phyloP scores from a whole-genome alignment of 92 coral and sea anemone genomes.

The Diadumene lineata region DNA sequence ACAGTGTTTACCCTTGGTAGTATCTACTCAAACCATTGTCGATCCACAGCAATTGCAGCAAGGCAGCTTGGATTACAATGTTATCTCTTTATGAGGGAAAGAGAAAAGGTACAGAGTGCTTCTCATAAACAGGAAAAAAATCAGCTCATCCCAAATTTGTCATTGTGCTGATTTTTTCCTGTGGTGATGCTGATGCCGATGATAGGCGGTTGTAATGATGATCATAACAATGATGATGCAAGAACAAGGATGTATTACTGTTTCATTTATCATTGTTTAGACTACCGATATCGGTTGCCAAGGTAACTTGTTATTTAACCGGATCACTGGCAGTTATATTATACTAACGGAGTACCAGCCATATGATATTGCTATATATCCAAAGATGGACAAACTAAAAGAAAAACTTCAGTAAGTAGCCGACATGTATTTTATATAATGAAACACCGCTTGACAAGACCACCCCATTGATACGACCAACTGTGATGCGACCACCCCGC shows the following conservation, averaged over 20 bases:
- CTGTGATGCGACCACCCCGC: no score
- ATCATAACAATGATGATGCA: not conserved
- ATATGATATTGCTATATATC: constrained; percentile 64
- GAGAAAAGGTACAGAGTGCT: constrained; percentile 42
- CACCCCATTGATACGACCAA: no score
- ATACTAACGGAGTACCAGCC: constrained; percentile 59
- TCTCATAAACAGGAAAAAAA: constrained; percentile 26
- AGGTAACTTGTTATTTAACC: constrained; percentile 71
- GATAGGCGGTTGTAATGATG: not conserved
- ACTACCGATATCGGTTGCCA: constrained; percentile 61
- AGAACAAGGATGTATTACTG: constrained; percentile 24
- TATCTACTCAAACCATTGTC: constrained; percentile 81
- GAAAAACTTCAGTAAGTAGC: constrained; percentile 51
- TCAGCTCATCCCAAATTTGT: no score
- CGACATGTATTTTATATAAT: no score
- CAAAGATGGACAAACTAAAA: constrained; percentile 76
- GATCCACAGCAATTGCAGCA: constrained; percentile 79
- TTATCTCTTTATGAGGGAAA: constrained; percentile 66
- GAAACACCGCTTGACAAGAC: no score
- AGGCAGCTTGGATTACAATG: constrained; percentile 74
- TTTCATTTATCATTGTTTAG: constrained; percentile 23
- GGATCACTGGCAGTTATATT: constrained; percentile 69
- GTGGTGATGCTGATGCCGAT: no score
- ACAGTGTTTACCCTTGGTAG: constrained; percentile 81
- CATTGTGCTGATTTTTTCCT: no score